phyloP scores from a whole-genome alignment of 2,113 vertebrate genomes.

The Panthera uncia region DNA sequence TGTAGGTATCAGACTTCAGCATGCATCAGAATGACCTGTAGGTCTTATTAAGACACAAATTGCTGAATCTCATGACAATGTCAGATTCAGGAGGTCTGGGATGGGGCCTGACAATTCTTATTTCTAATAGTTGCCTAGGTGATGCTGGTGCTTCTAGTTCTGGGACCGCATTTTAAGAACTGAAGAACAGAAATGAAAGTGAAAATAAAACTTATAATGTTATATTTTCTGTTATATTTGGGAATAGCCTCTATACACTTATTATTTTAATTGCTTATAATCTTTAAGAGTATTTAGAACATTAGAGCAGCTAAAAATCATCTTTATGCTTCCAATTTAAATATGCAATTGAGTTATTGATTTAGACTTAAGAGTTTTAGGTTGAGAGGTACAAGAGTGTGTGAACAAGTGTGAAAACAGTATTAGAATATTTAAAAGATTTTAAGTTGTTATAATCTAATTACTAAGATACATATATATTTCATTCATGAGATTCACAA shows the following conservation, averaged over 20 bases:
- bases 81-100: background rate
- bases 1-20: background rate
- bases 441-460: background rate
- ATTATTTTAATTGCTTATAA: background rate
- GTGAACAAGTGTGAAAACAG: background rate
- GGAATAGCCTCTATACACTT: background rate
- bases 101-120: background rate
- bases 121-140: background rate
- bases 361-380: background rate
- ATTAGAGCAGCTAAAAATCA: background rate
- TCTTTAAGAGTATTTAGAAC: background rate
- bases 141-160: background rate
- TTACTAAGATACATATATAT: background rate
- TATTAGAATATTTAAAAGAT: background rate
- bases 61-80: background rate
- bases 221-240: background rate
- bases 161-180: background rate
- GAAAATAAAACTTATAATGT: background rate
- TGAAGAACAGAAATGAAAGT: background rate
- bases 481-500: background rate
- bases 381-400: background rate
- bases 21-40: background rate
- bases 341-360: background rate
- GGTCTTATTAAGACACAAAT: background rate
- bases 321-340: background rate